Conservation (phyloP, 2,113 vertebrate species). For the Grallaria varia region DNA sequence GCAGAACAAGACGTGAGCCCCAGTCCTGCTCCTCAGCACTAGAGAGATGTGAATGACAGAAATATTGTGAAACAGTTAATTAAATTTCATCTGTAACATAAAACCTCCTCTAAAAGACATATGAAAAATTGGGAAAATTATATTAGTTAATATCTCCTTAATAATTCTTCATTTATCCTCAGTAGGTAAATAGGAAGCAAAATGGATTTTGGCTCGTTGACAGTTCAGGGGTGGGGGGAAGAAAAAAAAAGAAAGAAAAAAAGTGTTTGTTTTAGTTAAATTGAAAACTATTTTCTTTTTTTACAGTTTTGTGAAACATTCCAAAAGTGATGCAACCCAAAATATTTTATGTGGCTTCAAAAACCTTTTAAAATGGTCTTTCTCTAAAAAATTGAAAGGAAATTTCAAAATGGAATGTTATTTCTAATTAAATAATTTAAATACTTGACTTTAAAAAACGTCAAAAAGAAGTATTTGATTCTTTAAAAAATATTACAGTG, state of each 20-base stretch:
- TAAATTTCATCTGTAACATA: background rate
- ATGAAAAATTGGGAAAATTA: background rate
- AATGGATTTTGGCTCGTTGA: background rate
- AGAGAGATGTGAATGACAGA: background rate
- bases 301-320: background rate
- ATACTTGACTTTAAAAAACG: background rate
- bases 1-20: background rate
- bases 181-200: background rate
- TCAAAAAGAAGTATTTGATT: conserved; percentile 4
- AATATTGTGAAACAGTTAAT: background rate
- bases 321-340: background rate
- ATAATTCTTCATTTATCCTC: background rate
- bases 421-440: conserved; percentile 35
- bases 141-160: background rate
- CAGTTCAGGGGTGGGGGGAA: background rate
- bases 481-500: background rate
- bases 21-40: background rate
- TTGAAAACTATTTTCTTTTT: background rate
- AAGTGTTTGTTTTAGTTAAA: background rate
- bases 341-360: conserved; percentile 44
- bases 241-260: background rate
- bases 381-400: background rate
- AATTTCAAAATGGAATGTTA: conserved; percentile 40
- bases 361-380: conserved; percentile 22
- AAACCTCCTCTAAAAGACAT: background rate